Base-by-base conservation (phyloP, 2,888 invertebrate species). In the Philaethria dido region DNA sequence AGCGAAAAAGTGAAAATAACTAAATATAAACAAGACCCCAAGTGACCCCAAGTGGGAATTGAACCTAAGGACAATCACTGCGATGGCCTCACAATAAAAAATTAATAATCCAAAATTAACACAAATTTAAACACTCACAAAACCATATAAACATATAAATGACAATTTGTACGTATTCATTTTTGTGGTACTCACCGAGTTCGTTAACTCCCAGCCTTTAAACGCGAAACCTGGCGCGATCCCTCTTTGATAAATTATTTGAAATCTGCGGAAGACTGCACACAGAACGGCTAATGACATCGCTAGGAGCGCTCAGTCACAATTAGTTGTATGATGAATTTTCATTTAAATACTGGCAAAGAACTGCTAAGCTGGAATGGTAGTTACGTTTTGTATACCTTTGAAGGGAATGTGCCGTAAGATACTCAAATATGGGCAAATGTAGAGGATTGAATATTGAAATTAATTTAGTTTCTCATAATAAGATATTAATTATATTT, bases 211-310 rank as follows among this genome's bases (percentile, higher is more conserved):
- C 45, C 42, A 22, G n/a, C 16, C 57, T 57, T 45, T 60, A 45
- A 60, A 20, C 45, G 60, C 14, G 45, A 47, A 47, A 60, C 60
- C 60, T 60, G 60, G 59, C 33, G 60, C 60, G 33, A 60, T 47
- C n/a, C 14, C 59, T 29, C 60, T 60, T 60, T 60, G 60, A 60
- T 60, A 47, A 60, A 60, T 60, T 47, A 60, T 60, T 60, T 60
- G 45, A 60, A 60, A 60, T 60, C 60, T 60, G 45, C 60, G 60
- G 60, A 47, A 60, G 45, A 60, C 60, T 47, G 60, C 60, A 60
- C 60, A 60, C 33, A 60, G 60, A 60, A 45, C 29, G 60, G 60
- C 60, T 60, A 60, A 60, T 60, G 60, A 60, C 33, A 60, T 29
- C 29, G 60, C 60, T 60, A 18, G 44, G 11, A 47, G 60, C 60